These are phyloP conservation scores for Anas bernieri DNA, from an alignment of 2,797 vertebrate genomes.

Conservation along the genomic window DNA sequence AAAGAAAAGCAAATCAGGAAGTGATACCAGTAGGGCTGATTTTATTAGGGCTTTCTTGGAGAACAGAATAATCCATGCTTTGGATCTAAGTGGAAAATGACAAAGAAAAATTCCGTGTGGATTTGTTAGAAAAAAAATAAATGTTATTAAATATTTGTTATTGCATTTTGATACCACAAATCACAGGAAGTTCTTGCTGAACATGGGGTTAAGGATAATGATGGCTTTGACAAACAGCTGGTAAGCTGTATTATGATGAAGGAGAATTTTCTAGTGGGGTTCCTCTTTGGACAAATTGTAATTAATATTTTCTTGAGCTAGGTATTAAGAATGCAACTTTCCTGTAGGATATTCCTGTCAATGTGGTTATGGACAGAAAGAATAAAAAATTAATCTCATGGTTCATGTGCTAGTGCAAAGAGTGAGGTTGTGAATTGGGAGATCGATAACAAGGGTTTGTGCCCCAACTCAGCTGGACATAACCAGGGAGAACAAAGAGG, in stretches of 20 bases:
- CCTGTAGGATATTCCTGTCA: no score
- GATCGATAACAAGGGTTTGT: background rate
- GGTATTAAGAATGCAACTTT: background rate
- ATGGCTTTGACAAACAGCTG: background rate
- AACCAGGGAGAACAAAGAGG: background rate
- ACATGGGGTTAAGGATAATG: background rate
- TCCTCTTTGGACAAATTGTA: background rate
- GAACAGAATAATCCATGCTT: background rate
- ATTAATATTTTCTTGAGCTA: background rate
- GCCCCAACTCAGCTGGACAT: background rate
- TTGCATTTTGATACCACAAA: background rate
- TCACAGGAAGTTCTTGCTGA: background rate
- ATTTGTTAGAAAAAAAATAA: no score
- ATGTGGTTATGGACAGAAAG: background rate
- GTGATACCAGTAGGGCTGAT: background rate
- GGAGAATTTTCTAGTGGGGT: background rate
- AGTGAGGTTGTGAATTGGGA: background rate
- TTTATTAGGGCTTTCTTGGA: background rate
- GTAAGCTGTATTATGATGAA: background rate
- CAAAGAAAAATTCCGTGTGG: background rate
- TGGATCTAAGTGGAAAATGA: background rate
- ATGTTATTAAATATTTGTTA: background rate
- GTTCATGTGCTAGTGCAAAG: background rate
- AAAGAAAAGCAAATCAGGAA: background rate
- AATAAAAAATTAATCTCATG: background rate